These are phyloP conservation scores for Andrena dorsata DNA, from an alignment of 2,888 invertebrate genomes.

Conservation along the genomic window DNA sequence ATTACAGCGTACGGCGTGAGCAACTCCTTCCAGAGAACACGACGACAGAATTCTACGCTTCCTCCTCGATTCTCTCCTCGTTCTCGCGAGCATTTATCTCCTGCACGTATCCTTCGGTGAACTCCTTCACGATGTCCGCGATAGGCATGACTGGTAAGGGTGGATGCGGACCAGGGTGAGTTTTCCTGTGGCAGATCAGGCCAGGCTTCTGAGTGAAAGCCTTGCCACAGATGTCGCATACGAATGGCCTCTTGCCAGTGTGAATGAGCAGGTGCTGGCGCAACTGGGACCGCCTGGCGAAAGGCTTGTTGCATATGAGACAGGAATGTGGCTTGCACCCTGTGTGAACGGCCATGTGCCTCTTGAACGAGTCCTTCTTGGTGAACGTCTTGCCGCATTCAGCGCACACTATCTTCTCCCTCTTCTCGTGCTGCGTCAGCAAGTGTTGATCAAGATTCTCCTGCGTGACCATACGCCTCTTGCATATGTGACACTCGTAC, in stretches of 20 bases:
- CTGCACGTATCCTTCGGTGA: slow-evolving; percentile 77
- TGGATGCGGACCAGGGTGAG: slow-evolving; percentile 82
- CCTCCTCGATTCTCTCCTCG: slow-evolving; percentile 64
- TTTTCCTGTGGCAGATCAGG: slow-evolving; percentile 83
- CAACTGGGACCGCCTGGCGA: slow-evolving; percentile 82
- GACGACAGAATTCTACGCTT: slow-evolving; percentile 45
- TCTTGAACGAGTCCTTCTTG: slow-evolving; percentile 83
- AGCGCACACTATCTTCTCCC: slow-evolving; percentile 83
- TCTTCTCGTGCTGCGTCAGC: slow-evolving; percentile 82
- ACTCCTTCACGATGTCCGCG: slow-evolving; percentile 82
- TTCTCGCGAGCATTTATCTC: slow-evolving; percentile 62
- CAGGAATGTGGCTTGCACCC: slow-evolving; percentile 82
- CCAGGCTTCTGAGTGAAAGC: slow-evolving; percentile 83
- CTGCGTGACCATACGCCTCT: slow-evolving; percentile 83
- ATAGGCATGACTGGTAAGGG: slow-evolving; percentile 84
- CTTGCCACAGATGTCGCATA: slow-evolving; percentile 83
- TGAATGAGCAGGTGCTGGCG: slow-evolving; percentile 83
- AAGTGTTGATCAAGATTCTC: slow-evolving; percentile 83
- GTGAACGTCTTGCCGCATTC: slow-evolving; percentile 83
- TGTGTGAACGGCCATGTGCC: slow-evolving; percentile 83
- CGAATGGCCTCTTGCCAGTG: slow-evolving; percentile 82
- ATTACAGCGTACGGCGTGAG: background rate
- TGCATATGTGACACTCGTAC: slow-evolving; percentile 83
- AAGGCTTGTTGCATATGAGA: slow-evolving; percentile 82
- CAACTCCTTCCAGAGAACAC: background rate